Percentiles rank a stretch among this genome's conserved stretches.
These are phyloP conservation scores for Cotesia congregata DNA, from an alignment of 2,888 invertebrate species.

Conservation along the genomic window DNA sequence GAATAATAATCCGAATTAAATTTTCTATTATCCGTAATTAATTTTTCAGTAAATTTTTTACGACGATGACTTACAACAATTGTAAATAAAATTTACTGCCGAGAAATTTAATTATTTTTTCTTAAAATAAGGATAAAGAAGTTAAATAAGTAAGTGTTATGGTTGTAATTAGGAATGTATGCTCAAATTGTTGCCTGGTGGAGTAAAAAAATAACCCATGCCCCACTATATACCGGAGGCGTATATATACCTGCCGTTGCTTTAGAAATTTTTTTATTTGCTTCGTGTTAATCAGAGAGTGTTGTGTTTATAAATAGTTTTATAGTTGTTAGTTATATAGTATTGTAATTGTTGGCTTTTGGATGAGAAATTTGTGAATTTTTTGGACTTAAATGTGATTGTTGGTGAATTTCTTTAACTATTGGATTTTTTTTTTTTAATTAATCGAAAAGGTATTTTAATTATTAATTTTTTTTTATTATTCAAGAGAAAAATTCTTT, in stretches of 20 bases:
- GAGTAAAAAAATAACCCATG: not conserved
- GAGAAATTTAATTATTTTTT: not conserved
- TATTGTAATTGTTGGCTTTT: not conserved
- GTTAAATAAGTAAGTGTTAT: not conserved
- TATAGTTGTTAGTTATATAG: not conserved
- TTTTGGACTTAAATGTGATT: too few relatives aligned
- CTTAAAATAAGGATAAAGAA: too few relatives aligned
- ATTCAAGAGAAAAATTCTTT: too few relatives aligned
- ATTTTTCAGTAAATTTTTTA: not conserved
- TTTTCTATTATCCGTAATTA: too few relatives aligned
- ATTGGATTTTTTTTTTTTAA: too few relatives aligned
- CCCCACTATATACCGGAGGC: not conserved
- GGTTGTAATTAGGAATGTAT: not conserved
- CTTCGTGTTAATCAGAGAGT: not conserved
- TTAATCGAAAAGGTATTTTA: too few relatives aligned
- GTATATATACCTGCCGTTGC: not conserved
- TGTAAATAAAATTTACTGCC: too few relatives aligned
- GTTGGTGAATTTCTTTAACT: too few relatives aligned
- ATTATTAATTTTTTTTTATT: too few relatives aligned
- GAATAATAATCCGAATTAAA: too few relatives aligned
- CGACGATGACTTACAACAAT: too few relatives aligned
- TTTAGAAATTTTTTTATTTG: constrained; percentile 1
- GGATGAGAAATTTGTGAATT: too few relatives aligned
- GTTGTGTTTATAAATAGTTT: not conserved
- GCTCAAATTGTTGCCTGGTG: not conserved